Evolutionary conservation across 2,797 vertebrate genomes (phyloP).

Genomic region (Microctenopoma steveboyesi): DNA sequence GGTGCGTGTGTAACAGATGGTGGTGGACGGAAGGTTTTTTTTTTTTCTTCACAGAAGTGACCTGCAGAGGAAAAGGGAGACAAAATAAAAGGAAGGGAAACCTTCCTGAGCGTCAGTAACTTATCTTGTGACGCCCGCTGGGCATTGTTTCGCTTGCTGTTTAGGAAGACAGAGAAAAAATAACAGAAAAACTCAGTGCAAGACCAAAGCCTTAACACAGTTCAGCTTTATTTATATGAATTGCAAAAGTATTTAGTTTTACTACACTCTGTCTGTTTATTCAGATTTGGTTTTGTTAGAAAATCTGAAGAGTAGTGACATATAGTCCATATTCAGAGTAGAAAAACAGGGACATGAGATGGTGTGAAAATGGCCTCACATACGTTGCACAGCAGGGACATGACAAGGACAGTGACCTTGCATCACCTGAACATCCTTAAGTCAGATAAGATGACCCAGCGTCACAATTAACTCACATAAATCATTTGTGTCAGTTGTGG

Average conservation of each 20-base stretch:
- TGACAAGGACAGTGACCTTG: neutral
- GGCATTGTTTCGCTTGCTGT: conserved; percentile 79
- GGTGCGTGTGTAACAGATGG: conserved; percentile 32
- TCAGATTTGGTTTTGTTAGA: conserved; percentile 38
- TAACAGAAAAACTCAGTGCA: conserved; percentile 12
- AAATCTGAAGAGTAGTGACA: neutral
- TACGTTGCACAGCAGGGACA: conserved; percentile 26
- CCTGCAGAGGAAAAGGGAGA: conserved; percentile 69
- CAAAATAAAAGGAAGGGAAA: conserved; percentile 83
- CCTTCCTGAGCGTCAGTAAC: conserved; percentile 81
- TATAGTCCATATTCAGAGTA: neutral
- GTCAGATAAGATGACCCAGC: neutral
- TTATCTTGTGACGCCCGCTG: conserved; percentile 80
- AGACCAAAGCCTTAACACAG: neutral
- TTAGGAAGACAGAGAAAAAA: conserved; percentile 55
- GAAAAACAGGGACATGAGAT: conserved; percentile 29
- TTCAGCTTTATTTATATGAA: conserved; percentile 2
- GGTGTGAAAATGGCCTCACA: conserved; percentile 6
- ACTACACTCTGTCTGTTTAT: neutral
- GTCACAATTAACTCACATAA: neutral
- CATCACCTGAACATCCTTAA: neutral
- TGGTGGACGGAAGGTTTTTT: conserved; percentile 10
- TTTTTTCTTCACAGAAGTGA: conserved; percentile 53
- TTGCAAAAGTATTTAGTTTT: neutral
- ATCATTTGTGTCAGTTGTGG: conserved; percentile 8